These are phyloP conservation scores for Dryococelus australis DNA, from an alignment of 2,888 invertebrate species.

Conservation along the genomic window DNA sequence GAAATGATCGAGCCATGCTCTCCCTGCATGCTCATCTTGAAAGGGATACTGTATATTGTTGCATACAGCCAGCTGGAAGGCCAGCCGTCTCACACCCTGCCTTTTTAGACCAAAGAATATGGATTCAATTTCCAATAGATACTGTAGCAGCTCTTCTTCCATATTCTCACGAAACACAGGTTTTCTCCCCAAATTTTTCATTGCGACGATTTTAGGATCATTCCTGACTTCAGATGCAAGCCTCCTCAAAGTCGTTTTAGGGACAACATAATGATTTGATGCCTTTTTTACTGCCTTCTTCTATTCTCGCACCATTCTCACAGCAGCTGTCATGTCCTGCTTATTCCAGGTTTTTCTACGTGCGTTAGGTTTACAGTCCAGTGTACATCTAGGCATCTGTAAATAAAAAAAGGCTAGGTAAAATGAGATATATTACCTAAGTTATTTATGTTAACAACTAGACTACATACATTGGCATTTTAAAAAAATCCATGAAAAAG, in stretches of 20 bases:
- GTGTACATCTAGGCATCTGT: not conserved
- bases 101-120: too few relatives aligned
- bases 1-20: not conserved
- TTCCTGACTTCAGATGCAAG: not conserved
- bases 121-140: not conserved
- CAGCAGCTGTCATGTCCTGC: not conserved
- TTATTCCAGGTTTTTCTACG: not conserved
- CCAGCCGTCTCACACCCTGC: not conserved
- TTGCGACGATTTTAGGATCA: not conserved
- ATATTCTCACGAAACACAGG: not conserved
- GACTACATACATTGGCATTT: not conserved
- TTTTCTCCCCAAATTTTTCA: not conserved
- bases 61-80: not conserved
- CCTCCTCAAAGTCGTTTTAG: not conserved
- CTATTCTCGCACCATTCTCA: not conserved
- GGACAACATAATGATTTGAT: not conserved
- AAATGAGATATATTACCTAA: not conserved
- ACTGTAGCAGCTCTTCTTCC: not conserved
- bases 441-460: too few relatives aligned
- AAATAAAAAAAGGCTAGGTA: not conserved
- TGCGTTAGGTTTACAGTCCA: not conserved
- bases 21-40: not conserved
- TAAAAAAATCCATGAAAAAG: not conserved
- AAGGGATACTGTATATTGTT: not conserved
- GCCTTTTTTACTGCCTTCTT: not conserved